A percentile compares a stretch with the other conserved stretches of the same genome.
Conservation (phyloP, 2,113 vertebrate species). For the Lamprotornis superbus region DNA sequence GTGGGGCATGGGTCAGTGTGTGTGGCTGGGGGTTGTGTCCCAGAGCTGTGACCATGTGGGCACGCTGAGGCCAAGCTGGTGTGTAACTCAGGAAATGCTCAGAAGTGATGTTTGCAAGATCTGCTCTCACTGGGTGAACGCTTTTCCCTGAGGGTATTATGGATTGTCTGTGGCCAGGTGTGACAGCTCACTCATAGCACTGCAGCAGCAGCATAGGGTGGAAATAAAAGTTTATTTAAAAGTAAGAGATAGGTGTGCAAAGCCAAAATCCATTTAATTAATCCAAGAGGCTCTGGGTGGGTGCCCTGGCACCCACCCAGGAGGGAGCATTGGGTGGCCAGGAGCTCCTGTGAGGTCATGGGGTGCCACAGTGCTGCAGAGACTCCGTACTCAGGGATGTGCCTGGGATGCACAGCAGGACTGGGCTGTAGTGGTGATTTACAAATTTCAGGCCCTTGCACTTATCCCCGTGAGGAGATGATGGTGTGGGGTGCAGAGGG, state of each 20-base stretch:
- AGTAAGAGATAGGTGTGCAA: background rate
- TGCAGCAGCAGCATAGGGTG: rapidly evolving
- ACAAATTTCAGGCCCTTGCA: background rate
- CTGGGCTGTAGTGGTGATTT: background rate
- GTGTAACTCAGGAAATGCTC: background rate
- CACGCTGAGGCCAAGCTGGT: rapidly evolving
- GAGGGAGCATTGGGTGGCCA: background rate
- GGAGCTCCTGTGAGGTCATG: rapidly evolving
- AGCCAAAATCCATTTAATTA: background rate
- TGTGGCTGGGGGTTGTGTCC: background rate
- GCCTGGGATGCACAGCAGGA: rapidly evolving
- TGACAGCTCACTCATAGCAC: rapidly evolving
- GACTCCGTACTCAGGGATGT: rapidly evolving
- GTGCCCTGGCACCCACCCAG: rapidly evolving
- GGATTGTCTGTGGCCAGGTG: rapidly evolving
- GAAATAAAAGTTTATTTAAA: background rate
- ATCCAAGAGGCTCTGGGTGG: background rate
- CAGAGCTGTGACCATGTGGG: rapidly evolving
- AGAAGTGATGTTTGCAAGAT: background rate
- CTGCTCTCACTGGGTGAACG: background rate
- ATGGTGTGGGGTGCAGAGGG: background rate
- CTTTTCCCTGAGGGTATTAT: background rate
- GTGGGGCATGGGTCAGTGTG: rapidly evolving
- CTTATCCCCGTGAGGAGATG: rapidly evolving
- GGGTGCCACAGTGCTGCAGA: background rate